Percentiles rank a stretch among this genome's conserved stretches.
Evolutionary conservation across 2,888 invertebrate genomes (phyloP).

Genomic region (Ophonus ardosiacus): DNA sequence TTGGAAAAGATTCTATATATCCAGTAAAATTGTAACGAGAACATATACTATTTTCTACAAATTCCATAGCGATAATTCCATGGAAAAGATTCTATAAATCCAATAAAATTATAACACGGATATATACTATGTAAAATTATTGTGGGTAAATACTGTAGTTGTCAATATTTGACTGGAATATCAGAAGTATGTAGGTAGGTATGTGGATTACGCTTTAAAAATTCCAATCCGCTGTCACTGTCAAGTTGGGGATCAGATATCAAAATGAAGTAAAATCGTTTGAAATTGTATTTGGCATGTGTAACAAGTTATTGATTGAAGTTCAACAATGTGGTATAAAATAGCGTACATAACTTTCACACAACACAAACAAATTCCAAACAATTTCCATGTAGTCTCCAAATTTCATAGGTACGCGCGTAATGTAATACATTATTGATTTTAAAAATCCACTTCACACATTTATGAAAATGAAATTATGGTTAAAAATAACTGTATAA

Average conservation of each 20-base stretch:
- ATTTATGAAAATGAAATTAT: not conserved
- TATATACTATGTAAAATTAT: no score
- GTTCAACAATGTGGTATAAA: not conserved
- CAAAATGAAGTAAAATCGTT: not conserved
- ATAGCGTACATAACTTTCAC: not conserved
- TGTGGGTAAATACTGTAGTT: no score
- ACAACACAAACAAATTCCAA: not conserved
- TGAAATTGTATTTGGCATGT: not conserved
- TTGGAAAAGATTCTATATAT: no score
- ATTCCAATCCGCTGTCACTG: not conserved
- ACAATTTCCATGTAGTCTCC: not conserved
- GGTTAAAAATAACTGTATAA: not conserved
- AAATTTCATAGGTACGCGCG: not conserved
- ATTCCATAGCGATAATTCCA: no score
- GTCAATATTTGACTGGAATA: not conserved
- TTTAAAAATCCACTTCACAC: not conserved
- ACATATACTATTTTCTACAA: no score
- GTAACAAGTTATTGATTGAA: not conserved
- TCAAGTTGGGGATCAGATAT: not conserved
- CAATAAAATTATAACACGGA: no score
- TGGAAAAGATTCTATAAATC: no score
- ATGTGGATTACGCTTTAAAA: not conserved
- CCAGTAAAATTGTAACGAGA: no score
- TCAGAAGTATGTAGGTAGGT: not conserved
- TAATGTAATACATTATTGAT: not conserved